phyloP scores from a whole-genome alignment of 2,888 invertebrate species.

The Phaonia tiefii region DNA sequence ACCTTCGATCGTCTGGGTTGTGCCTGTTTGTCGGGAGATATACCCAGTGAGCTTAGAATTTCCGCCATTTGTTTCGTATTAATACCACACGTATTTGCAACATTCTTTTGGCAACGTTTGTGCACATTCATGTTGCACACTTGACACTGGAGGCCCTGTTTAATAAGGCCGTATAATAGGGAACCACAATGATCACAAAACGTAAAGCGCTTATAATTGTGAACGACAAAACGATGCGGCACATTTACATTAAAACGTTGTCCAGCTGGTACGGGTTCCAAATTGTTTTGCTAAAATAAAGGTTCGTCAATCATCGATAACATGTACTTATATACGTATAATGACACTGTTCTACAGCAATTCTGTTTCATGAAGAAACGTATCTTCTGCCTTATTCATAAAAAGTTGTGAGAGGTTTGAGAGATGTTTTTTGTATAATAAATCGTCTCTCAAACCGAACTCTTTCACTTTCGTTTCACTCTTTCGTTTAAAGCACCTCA shows the following conservation, averaged over 20 bases:
- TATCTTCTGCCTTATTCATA: too few relatives aligned
- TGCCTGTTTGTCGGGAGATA: slow-evolving; percentile 92
- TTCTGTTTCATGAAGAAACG: too few relatives aligned
- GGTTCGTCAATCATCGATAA: too few relatives aligned
- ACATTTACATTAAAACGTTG: slow-evolving; percentile 98
- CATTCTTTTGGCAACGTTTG: slow-evolving; percentile 99
- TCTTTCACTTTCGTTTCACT: too few relatives aligned
- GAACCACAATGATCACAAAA: slow-evolving; percentile 99
- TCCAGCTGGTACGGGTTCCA: slow-evolving; percentile 84
- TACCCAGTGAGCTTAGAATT: slow-evolving; percentile 94
- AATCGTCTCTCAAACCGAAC: too few relatives aligned
- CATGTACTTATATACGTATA: too few relatives aligned
- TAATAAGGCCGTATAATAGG: slow-evolving; percentile 96
- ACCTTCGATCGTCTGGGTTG: slow-evolving; percentile 85
- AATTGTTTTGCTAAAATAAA: slow-evolving; percentile 82
- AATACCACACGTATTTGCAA: slow-evolving; percentile 99
- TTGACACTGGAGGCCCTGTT: slow-evolving; percentile 98
- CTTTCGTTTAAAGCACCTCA: too few relatives aligned
- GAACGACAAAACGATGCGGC: slow-evolving; percentile 97
- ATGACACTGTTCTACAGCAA: too few relatives aligned
- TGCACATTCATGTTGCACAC: slow-evolving; percentile 99
- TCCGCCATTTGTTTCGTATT: slow-evolving; percentile 98
- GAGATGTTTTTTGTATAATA: too few relatives aligned
- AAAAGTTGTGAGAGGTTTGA: too few relatives aligned
- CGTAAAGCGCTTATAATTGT: slow-evolving; percentile 98